phyloP scores from a whole-genome alignment of 2,797 vertebrate species.

The Simalia tracyae region DNA sequence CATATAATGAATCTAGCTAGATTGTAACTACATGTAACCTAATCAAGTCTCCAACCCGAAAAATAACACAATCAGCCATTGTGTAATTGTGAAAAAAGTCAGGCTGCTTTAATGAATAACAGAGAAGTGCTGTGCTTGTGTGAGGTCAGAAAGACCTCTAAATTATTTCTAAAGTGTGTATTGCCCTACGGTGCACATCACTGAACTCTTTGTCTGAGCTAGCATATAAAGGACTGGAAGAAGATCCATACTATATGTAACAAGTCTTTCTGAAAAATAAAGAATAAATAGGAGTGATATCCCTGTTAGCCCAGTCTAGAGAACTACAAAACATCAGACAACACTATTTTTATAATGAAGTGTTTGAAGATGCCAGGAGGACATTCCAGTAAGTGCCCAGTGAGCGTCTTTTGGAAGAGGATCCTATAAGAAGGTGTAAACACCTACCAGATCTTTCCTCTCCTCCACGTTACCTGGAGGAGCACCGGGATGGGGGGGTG shows the following conservation, averaged over 20 bases:
- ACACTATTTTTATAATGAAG: not conserved
- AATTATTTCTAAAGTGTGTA: not conserved
- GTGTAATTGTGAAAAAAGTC: not conserved
- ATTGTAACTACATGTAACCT: not conserved
- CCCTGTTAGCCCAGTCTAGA: not conserved
- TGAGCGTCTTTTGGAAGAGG: not conserved
- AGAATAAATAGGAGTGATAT: not conserved
- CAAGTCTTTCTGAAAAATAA: not conserved
- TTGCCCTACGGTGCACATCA: not conserved
- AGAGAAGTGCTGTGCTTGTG: not conserved
- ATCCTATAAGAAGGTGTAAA: not conserved
- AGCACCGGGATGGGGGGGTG: too few relatives aligned
- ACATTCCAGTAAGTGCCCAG: not conserved
- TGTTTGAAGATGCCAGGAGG: not conserved
- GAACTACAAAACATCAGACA: not conserved
- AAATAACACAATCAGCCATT: not conserved
- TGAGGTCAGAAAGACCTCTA: not conserved
- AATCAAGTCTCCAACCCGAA: not conserved
- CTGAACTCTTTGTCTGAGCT: not conserved
- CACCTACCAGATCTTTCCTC: not conserved
- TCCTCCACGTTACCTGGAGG: not conserved
- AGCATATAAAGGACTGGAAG: not conserved
- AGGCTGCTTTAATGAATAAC: not conserved
- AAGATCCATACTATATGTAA: not conserved
- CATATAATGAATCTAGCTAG: not conserved